Evolutionary conservation across 2,113 vertebrate species (phyloP), one percentile per base, ranked within the genome.

Genomic region (Zosterops japonicus): DNA sequence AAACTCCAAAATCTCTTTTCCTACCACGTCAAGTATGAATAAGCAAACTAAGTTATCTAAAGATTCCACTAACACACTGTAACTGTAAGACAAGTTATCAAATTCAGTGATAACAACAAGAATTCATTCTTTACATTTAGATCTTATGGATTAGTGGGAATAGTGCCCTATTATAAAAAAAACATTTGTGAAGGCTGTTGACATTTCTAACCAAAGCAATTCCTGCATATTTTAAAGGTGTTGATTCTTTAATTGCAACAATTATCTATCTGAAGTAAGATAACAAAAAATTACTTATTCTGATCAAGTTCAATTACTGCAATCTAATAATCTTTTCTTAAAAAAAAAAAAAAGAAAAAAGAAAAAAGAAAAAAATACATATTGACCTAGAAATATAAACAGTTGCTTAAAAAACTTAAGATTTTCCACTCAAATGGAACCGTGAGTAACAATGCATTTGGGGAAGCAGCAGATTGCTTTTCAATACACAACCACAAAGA

Each of bases 401-500:
- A 97, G 94, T 93, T 97, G 97, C 95, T 97, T 94, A 90, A 97
- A 97, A 97, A 97, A 97, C 97, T 95, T 96, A 95, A 95, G 96
- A 97, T 97, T 98, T 97, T 97, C 97, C 98, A 98, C 90, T 98
- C 96, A 96, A 97, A 98, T 97, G 97, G 97, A 97, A 98, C 97
- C 97, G 86, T 98, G 93, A 96, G 87, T 96, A 98, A 98, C 98
- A 98, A 97, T 98, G 98, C 98, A 98, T 96, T 91, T 97, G 96
- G 97, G 98, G 84, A 97, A 97, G 97, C 97, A 97, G 98, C 97
- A 98, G 98, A 98, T 96, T 98, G 98, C 98, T 97, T 97, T 97
- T 97, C 97, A 97, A 98, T 98, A 98, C 97, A 98, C 98, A 98
- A 98, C 97, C 98, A 98, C 98, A 98, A 98, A 98, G 97, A 97